Percentiles rank a stretch among this genome's conserved stretches.
Conservation (phyloP, 2,797 vertebrate species). For the Triplophysa yarkandensis region DNA sequence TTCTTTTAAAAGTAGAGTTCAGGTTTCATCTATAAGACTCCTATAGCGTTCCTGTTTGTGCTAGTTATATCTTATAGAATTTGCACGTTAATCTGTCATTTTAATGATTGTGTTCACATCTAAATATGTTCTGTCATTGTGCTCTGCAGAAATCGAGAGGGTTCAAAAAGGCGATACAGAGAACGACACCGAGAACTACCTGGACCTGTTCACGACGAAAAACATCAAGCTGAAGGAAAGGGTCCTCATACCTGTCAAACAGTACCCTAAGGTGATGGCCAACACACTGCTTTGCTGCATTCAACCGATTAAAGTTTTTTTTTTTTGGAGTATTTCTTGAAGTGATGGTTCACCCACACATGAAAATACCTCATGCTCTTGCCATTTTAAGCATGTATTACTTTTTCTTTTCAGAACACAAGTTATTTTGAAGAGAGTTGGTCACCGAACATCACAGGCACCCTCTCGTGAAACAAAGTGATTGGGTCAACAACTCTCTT, state of each 20-base stretch:
- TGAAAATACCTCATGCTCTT: too few species aligned
- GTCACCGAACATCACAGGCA: too few species aligned
- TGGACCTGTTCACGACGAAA: slow-evolving; percentile 97
- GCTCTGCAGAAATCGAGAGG: slow-evolving; percentile 89
- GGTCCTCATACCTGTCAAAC: slow-evolving; percentile 95
- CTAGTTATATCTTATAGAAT: not conserved
- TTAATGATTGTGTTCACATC: not conserved
- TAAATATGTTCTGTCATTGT: slow-evolving; percentile 55
- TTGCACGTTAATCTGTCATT: not conserved
- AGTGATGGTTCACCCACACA: too few species aligned
- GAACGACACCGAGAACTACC: slow-evolving; percentile 90
- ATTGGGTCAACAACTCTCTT: too few species aligned
- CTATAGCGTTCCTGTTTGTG: not conserved
- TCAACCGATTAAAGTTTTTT: too few species aligned
- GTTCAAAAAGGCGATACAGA: slow-evolving; percentile 93
- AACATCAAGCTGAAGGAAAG: slow-evolving; percentile 98
- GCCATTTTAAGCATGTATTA: too few species aligned
- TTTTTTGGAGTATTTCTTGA: too few species aligned
- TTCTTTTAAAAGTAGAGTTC: too few species aligned
- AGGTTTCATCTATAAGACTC: too few species aligned
- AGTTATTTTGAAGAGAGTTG: not conserved
- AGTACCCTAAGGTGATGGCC: slow-evolving; percentile 91
- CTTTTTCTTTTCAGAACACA: not conserved
- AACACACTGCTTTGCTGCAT: not conserved
- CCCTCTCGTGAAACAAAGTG: too few species aligned